phyloP scores from a whole-genome alignment of 2,797 vertebrate genomes.

The Simalia tracyae region DNA sequence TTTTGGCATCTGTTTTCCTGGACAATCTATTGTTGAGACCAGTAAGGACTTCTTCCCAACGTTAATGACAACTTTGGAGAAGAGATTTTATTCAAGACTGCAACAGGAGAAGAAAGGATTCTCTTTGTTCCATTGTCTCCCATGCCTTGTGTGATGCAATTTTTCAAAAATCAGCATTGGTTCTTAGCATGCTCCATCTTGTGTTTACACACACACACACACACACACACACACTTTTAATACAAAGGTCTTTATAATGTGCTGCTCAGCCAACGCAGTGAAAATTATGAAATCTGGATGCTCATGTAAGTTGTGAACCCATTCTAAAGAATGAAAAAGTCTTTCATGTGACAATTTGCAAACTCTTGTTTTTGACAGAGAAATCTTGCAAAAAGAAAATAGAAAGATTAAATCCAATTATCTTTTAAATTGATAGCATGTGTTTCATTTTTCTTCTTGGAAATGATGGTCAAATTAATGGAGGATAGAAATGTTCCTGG shows the following conservation, averaged over 20 bases:
- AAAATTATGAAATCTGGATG: neutral
- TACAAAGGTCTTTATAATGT: neutral
- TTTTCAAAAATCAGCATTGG: neutral
- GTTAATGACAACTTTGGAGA: neutral
- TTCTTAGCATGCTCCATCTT: neutral
- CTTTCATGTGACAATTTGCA: constrained; percentile 54
- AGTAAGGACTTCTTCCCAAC: neutral
- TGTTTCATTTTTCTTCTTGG: constrained; percentile 16
- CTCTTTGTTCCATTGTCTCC: neutral
- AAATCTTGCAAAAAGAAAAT: constrained; percentile 56
- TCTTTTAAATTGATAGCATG: constrained; percentile 62
- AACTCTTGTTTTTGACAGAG: constrained; percentile 66
- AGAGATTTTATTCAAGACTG: neutral
- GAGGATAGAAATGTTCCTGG: neutral
- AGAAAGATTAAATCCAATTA: constrained; percentile 64
- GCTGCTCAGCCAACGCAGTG: too few species aligned
- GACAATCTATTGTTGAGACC: neutral
- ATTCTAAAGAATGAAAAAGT: constrained; percentile 42
- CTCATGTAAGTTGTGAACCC: neutral
- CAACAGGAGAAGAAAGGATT: neutral
- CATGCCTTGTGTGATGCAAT: neutral
- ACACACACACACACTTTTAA: neutral
- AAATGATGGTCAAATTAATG: neutral
- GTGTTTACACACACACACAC: neutral
- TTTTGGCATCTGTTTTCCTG: neutral